Conservation (phyloP, 2,888 invertebrate genomes). For the Platycheirus albimanus region DNA sequence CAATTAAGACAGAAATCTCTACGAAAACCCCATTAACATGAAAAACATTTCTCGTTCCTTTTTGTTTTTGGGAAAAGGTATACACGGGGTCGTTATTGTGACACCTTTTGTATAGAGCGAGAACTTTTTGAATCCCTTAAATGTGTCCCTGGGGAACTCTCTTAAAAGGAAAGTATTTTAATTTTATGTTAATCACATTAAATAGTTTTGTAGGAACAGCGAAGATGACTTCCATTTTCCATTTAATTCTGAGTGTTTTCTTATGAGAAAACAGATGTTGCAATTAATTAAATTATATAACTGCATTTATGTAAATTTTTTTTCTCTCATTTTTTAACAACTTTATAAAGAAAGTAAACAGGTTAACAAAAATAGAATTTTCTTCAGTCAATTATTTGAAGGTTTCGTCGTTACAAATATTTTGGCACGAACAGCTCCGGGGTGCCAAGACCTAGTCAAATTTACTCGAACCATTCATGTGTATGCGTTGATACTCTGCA, state of each 20-base stretch:
- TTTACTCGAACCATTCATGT: too few species aligned
- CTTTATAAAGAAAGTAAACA: too few species aligned
- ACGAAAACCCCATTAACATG: slow-evolving; percentile 1
- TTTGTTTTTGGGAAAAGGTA: not conserved
- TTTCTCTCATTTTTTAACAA: too few species aligned
- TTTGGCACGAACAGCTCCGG: too few species aligned
- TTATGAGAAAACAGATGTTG: not conserved
- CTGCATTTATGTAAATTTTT: not conserved
- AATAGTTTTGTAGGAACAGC: not conserved
- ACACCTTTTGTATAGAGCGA: slow-evolving; percentile 2
- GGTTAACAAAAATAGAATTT: too few species aligned
- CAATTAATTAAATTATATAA: slow-evolving; percentile 3
- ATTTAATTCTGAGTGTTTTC: slow-evolving; percentile 2
- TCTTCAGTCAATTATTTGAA: too few species aligned
- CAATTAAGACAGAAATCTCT: not conserved
- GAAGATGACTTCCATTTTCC: too few species aligned
- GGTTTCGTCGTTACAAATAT: too few species aligned
- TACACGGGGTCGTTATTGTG: slow-evolving; percentile 7
- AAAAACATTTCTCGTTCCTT: not conserved
- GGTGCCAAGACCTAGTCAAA: too few species aligned
- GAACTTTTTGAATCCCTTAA: slow-evolving; percentile 5
- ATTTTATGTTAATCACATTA: slow-evolving; percentile 47
- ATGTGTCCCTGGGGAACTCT: slow-evolving; percentile 19
- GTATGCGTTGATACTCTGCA: too few species aligned
- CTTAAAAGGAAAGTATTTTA: slow-evolving; percentile 12